Conservation (phyloP, 2,888 invertebrate genomes). For the Vanessa cardui region DNA sequence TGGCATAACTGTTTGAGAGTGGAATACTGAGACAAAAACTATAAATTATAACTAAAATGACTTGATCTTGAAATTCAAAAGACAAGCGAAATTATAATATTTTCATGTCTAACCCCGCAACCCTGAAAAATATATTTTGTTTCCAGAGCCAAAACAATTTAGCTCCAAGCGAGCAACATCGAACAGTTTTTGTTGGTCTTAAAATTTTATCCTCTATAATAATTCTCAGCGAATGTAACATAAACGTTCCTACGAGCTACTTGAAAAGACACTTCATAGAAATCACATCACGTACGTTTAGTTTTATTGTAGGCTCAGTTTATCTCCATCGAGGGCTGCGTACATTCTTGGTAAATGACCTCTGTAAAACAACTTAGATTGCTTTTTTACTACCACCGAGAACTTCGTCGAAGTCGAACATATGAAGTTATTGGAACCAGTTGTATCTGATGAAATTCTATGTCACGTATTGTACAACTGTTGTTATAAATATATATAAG, state of each 20-base stretch:
- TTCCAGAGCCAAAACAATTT: neutral
- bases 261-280: constrained; percentile 28
- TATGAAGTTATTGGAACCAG: constrained; percentile 2
- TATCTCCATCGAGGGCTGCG: constrained; percentile 36
- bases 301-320: constrained; percentile 37
- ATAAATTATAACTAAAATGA: too few relatives aligned
- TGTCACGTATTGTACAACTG: neutral
- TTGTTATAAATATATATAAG: neutral
- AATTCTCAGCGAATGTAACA: constrained; percentile 15
- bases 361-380: constrained; percentile 39
- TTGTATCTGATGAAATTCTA: neutral
- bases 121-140: neutral
- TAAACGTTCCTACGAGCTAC: constrained; percentile 19
- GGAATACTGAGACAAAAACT: too few relatives aligned
- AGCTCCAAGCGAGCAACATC: neutral
- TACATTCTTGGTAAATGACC: constrained; percentile 35
- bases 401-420: constrained; percentile 22
- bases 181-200: constrained; percentile 1
- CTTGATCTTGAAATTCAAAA: too few relatives aligned
- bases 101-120: neutral
- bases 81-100: too few relatives aligned
- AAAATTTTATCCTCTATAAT: constrained; percentile 19
- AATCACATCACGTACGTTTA: constrained; percentile 39
- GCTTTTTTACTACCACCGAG: constrained; percentile 36
- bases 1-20: too few relatives aligned